Evolutionary conservation across 2,888 invertebrate species (phyloP), one percentile per base, ranked within the genome.

Genomic region (Yponomeuta sedellus): DNA sequence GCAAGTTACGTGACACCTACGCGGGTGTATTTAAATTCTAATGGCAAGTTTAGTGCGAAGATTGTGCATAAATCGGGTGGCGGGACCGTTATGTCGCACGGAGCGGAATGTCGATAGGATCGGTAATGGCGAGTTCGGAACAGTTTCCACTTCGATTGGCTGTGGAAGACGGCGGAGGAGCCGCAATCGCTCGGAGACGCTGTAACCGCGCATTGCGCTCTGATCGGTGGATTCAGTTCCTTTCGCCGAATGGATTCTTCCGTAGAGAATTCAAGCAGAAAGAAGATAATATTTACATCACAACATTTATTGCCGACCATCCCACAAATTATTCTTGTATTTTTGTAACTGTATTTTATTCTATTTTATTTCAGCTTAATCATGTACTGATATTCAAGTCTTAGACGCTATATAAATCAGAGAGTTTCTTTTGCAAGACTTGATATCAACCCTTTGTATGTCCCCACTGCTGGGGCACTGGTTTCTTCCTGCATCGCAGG

Each of bases 161-260:
- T 67, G 67, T 67, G 64, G 71, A 73, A 69, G 69, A 67, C 69
- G 72, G 73, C 69, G 62, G 67, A 67, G 70, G 68, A 64, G 44
- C 68, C 65, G 66, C 70, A 71, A 69, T 69, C 66, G 75, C 70
- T 70, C 73, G 73, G 71, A 69, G 44, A 52, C 16, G 44, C 44
- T 34, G 8, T 34, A 34, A 34, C 34, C 34, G 34, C 6, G 6
- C 34, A 34, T 34, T 34, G 44, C 3, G 44, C 44, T 52, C 12
- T 52, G 34, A 3, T 16, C 44, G 44, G 12, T 52, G 44, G 44
- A 52, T 52, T 16, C 44, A 52, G 44, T 52, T 16, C 16, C 3
- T 16, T 16, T 52, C 44, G 44, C 44, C 44, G 16, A 1, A 16
- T 52, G 44, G 16, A 52, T 52, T 52, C 16, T 1, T 52, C 16